These are phyloP conservation scores for Drosophila cognata DNA, from an alignment of 2,888 invertebrate species.

Conservation along the genomic window DNA sequence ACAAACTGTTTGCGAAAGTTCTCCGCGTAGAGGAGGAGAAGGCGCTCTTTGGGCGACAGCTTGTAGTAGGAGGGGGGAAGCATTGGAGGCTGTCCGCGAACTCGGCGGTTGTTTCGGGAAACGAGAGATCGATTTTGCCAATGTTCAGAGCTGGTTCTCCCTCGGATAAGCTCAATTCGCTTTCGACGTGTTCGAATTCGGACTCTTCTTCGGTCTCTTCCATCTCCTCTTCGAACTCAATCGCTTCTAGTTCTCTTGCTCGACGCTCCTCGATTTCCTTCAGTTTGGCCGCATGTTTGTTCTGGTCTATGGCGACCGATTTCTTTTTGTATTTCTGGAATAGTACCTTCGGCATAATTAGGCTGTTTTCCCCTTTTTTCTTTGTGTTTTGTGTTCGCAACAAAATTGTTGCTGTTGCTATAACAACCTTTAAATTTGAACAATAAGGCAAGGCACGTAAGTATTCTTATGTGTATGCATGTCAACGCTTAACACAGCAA, in stretches of 20 bases:
- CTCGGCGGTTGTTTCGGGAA: constrained; percentile 77
- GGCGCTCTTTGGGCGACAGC: constrained; percentile 89
- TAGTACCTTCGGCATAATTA: constrained; percentile 54
- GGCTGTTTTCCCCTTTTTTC: background rate
- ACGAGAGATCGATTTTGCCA: constrained; percentile 83
- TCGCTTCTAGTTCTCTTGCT: constrained; percentile 12
- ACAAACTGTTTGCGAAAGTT: constrained; percentile 91
- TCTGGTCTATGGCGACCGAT: constrained; percentile 44
- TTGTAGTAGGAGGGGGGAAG: constrained; percentile 89
- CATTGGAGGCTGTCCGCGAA: constrained; percentile 86
- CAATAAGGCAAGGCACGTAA: constrained; percentile 9
- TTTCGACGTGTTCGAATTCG: constrained; percentile 30
- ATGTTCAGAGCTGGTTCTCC: constrained; percentile 63
- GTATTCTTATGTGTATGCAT: background rate
- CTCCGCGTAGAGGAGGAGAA: constrained; percentile 90
- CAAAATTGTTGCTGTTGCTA: constrained; percentile 49
- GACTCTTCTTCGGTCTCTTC: constrained; percentile 39
- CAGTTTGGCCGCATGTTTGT: constrained; percentile 56
- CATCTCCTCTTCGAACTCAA: constrained; percentile 42
- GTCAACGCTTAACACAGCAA: background rate
- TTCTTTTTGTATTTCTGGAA: constrained; percentile 58
- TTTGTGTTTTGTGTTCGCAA: constrained; percentile 40
- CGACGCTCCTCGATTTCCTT: constrained; percentile 63
- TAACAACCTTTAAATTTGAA: constrained; percentile 47
- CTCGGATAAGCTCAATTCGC: constrained; percentile 62